Percentiles rank a stretch among this genome's conserved stretches.
phyloP scores from a whole-genome alignment of 1,140 invertebrate species.

The Mactra quadrangularis region DNA sequence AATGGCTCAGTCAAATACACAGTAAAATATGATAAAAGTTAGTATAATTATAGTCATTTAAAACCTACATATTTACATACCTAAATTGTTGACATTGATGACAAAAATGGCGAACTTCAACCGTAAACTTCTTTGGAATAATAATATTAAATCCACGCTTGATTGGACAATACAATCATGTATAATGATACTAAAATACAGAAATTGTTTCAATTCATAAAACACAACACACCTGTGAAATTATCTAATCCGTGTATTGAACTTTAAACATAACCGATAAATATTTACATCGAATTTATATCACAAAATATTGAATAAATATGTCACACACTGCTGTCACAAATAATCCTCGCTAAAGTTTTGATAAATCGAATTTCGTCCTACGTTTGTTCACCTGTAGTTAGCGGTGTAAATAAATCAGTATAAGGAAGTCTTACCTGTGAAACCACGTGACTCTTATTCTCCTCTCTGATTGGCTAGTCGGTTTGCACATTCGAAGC shows the following conservation, averaged over 20 bases:
- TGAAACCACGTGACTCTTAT: conserved; percentile 16
- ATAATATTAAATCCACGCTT: conserved; percentile 5
- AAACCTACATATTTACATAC: too few relatives aligned
- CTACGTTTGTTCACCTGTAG: conserved; percentile 17
- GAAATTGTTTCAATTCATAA: neutral
- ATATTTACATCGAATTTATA: too few relatives aligned
- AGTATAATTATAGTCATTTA: too few relatives aligned
- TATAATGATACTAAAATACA: neutral
- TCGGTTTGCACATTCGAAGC: neutral
- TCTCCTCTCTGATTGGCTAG: conserved; percentile 11
- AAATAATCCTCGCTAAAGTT: neutral
- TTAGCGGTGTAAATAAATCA: conserved; percentile 31
- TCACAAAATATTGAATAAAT: too few relatives aligned
- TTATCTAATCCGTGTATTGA: conserved; percentile 1
- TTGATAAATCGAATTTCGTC: conserved; percentile 4
- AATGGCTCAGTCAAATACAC: too few relatives aligned
- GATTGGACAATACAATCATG: conserved; percentile 28
- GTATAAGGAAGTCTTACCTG: conserved; percentile 45
- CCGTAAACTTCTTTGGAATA: conserved; percentile 5
- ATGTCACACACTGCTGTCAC: too few relatives aligned
- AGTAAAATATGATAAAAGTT: too few relatives aligned
- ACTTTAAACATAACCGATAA: too few relatives aligned
- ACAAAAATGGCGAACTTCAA: too few relatives aligned
- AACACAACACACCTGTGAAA: neutral
- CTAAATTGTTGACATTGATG: too few relatives aligned